Evolutionary conservation across 2,113 vertebrate species (phyloP), one percentile per base, ranked within the genome.

Genomic region (Dipodomys spectabilis): DNA sequence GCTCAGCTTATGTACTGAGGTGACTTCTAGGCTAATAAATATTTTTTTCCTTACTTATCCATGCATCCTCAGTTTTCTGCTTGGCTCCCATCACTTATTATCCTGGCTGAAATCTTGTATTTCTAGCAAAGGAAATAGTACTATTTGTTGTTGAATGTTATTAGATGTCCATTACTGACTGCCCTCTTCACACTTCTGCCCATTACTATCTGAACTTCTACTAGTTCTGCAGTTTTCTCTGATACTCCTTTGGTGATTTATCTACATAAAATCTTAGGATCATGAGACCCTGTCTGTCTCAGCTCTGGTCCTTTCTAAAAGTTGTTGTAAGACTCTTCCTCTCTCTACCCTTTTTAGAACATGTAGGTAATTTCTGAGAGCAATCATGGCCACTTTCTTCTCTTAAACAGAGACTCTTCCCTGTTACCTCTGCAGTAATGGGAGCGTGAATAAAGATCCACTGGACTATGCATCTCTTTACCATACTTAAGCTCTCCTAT

Each of bases 241-340:
- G 25, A 49, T 0, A 28, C 6, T 19, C 4, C 32, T 68, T 19
- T 6, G 1, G 1, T 20, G 19, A 71, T 15, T 8, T 18, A 1
- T 16, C 28, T 30, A 16, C 27, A 6, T 7, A 4, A 35, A 75
- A n/a, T 3, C 13, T 32, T 2, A 65, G 1, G 60, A 65, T 2
- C 39, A 22, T 23, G 12, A 8, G 27, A 5, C 1, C 3, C 22
- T 16, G 39, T 39, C 39, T 79, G 6, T 22, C 4, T 65, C 4
- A 67, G 13, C 7, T 45, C 7, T 39, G 1, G 2, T 0, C 28
- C 2, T 6, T 74, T 49, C 18, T 72, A 4, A 3, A 78, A 13
- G 4, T 64, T 62, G 8, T 86, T 67, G n/a, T 23, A 5, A 23
- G 11, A 83, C 44, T 80, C 45, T 83, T 28, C 9, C 10, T 65